Conservation (phyloP, 2,113 vertebrate genomes). For the Xiphias gladius region DNA sequence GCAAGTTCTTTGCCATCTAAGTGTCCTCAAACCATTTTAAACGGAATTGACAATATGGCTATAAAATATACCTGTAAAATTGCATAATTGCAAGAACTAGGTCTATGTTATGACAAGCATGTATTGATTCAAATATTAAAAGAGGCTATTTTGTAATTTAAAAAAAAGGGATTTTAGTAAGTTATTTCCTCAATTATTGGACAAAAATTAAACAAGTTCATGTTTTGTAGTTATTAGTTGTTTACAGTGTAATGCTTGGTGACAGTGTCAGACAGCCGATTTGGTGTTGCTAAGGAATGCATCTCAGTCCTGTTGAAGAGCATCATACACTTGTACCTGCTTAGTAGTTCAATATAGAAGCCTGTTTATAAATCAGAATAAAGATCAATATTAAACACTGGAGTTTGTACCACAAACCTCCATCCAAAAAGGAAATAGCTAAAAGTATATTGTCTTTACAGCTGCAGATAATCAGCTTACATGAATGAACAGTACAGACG, state of each 20-base stretch:
- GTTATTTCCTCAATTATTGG: conserved; percentile 83
- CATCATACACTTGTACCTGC: conserved; percentile 48
- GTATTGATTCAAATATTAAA: conserved; percentile 81
- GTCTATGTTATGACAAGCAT: conserved; percentile 84
- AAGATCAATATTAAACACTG: conserved; percentile 33
- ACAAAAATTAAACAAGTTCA: conserved; percentile 77
- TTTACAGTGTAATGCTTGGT: conserved; percentile 82
- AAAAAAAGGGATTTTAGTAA: conserved; percentile 83
- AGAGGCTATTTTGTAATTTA: conserved; percentile 87
- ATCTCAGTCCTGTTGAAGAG: conserved; percentile 62
- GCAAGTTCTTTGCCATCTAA: conserved; percentile 75
- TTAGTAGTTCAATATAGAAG: conserved; percentile 48
- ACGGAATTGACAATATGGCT: conserved; percentile 74
- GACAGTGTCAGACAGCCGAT: conserved; percentile 74
- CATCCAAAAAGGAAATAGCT: conserved; percentile 23
- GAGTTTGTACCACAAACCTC: conserved; percentile 32
- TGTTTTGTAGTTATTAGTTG: conserved; percentile 85
- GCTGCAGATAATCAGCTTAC: conserved; percentile 37
- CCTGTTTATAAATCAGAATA: conserved; percentile 52
- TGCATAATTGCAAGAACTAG: conserved; percentile 78
- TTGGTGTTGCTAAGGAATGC: conserved; percentile 70
- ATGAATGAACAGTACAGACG: conserved; percentile 23
- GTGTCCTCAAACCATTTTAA: conserved; percentile 75
- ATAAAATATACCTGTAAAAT: conserved; percentile 79
- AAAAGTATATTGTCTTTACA: conserved; percentile 31